phyloP scores from a whole-genome alignment of 2,797 vertebrate genomes.

The Falco cherrug region DNA sequence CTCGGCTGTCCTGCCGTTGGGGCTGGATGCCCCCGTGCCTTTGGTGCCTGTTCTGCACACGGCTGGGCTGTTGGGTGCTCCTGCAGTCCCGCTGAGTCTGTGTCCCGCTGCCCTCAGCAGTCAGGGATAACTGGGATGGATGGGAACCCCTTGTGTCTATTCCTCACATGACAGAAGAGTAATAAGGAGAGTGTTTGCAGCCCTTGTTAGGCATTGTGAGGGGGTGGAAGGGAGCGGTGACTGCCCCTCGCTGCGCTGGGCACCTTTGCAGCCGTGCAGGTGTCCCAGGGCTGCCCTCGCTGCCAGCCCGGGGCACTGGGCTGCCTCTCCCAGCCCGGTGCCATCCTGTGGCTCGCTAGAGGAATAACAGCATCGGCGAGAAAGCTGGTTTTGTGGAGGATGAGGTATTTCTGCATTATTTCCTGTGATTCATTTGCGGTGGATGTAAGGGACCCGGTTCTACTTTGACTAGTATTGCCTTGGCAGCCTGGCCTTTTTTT shows the following conservation, averaged over 20 bases:
- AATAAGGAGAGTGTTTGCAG: background rate
- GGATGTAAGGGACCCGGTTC: background rate
- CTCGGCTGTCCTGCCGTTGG: background rate
- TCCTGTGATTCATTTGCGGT: background rate
- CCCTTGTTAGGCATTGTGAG: background rate
- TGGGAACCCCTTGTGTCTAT: background rate
- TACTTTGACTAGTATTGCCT: background rate
- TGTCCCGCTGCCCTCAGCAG: background rate
- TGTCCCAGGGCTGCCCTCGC: background rate
- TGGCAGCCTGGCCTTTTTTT: background rate
- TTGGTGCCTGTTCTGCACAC: fast-evolving
- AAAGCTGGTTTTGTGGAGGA: background rate
- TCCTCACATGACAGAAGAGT: background rate
- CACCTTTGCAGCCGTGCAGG: background rate
- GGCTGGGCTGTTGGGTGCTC: background rate
- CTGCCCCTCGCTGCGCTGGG: background rate
- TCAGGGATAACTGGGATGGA: background rate
- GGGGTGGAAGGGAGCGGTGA: background rate
- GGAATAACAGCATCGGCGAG: background rate
- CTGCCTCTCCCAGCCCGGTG: background rate
- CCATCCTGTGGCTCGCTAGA: background rate
- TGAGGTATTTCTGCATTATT: background rate
- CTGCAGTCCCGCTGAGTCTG: fast-evolving
- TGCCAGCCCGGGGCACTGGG: background rate
- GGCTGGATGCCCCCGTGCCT: background rate